Base-by-base conservation (phyloP, 2,888 invertebrate species). In the Meganola albula region DNA sequence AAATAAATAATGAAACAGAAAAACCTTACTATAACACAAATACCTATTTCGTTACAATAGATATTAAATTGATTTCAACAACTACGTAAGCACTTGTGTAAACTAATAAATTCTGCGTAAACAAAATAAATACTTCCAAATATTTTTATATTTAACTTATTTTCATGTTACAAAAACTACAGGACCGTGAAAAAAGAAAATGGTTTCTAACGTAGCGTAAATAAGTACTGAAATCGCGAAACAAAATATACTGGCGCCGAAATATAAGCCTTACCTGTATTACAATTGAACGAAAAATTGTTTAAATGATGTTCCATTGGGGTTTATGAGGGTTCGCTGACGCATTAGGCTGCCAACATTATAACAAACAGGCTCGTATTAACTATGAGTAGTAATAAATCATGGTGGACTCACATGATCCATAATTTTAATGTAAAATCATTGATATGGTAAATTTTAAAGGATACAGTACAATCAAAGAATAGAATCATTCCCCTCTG, bases 311-410 rank as follows among this genome's bases (percentile, higher is more conserved):
- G n/a, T 26, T 30, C 37, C 26, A 31, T 27, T 33, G 29, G 35
- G 21, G 36, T 34, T 34, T 36, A 34, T 32, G 30, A 18, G 33
- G 40, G 52, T 51, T 48, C 42, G 40, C 35, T 40, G 37, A 29
- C 44, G 37, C 48, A 44, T 48, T 53, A 46, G 48, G 44, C 49
- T 32, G 34, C 48, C 38, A 44, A 38, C 52, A 63, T 63, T 58
- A 62, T 44, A 60, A 60, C 57, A 63, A 65, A 64, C 63, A 54
- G 29, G 51, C 34, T 50, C 48, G 57, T 58, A 69, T 65, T 51
- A 65, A 63, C 54, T 63, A 59, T 50, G 40, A 40, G 49, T 35
- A 36, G 34, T 48, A 58, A 73, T 74, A 64, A 65, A 69, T 74
- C 73, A 73, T 59, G 53, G 48, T 24, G 27, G 43, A 52, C 51